Evolutionary conservation across 2,113 vertebrate species (phyloP).

Genomic region (Onychorhynchus coronatus): DNA sequence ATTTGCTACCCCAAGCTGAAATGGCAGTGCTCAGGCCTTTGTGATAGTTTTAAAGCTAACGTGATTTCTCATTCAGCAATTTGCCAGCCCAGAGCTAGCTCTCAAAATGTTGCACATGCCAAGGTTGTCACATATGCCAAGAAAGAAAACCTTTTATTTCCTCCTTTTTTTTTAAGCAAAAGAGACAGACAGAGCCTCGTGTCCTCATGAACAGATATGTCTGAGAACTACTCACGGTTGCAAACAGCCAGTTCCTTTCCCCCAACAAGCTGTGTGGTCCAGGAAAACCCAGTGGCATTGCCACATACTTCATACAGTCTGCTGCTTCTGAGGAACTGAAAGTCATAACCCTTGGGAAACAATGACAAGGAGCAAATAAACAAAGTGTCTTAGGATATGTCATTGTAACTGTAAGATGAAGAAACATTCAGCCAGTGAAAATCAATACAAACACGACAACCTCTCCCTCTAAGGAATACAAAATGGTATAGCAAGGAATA

Average conservation of each 20-base stretch:
- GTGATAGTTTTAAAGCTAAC: neutral
- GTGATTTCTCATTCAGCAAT: neutral
- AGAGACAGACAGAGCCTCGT: accelerated
- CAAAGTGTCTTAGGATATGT: neutral
- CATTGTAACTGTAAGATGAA: neutral
- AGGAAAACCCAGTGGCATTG: slow-evolving; percentile 12
- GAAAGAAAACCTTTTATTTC: neutral
- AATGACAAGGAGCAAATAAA: neutral
- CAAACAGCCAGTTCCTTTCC: slow-evolving; percentile 72
- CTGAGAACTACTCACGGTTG: slow-evolving; percentile 54
- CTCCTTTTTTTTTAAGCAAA: neutral
- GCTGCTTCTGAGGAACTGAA: slow-evolving; percentile 67
- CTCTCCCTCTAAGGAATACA: neutral
- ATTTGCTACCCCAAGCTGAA: neutral
- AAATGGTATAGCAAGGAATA: neutral
- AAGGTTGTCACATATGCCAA: neutral
- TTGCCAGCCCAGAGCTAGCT: neutral
- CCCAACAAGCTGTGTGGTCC: slow-evolving; percentile 64
- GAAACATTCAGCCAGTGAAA: neutral
- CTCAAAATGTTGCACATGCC: neutral
- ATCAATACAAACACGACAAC: neutral
- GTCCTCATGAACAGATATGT: accelerated
- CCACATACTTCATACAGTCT: slow-evolving; percentile 74
- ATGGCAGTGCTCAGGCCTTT: neutral
- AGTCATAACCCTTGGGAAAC: slow-evolving; percentile 77